A percentile compares a stretch with the other conserved stretches of the same genome.
These are phyloP conservation scores for Archilochus colubris DNA, from an alignment of 2,113 vertebrate species.

Conservation along the genomic window DNA sequence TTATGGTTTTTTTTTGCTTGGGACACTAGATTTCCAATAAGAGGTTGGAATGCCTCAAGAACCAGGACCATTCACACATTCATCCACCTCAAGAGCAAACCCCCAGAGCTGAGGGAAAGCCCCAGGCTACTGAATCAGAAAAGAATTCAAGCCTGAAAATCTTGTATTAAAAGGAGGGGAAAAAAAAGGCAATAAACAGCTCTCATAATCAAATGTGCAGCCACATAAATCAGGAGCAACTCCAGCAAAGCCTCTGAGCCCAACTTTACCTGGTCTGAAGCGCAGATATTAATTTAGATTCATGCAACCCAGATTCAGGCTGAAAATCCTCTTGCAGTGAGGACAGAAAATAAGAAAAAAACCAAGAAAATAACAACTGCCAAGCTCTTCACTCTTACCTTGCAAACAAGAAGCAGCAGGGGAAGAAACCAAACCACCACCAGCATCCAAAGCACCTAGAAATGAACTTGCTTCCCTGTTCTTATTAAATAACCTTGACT, in stretches of 20 bases:
- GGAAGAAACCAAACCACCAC: neutral
- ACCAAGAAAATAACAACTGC: accelerated
- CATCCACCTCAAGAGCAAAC: neutral
- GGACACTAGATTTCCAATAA: neutral
- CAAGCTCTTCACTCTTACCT: neutral
- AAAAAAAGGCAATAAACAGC: neutral
- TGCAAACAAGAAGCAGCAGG: accelerated
- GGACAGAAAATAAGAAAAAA: neutral
- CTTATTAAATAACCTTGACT: neutral
- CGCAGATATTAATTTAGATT: neutral
- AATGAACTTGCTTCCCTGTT: accelerated
- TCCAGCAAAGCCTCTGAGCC: neutral
- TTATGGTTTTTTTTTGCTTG: too few species aligned
- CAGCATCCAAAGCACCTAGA: neutral
- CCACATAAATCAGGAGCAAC: neutral
- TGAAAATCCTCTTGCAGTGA: neutral
- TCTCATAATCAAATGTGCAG: neutral
- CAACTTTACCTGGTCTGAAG: neutral
- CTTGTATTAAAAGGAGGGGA: too few species aligned
- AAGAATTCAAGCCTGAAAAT: neutral
- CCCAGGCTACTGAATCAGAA: neutral
- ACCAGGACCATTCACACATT: neutral
- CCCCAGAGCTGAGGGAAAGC: neutral
- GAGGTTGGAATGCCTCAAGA: neutral
- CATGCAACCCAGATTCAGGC: accelerated